Conservation (phyloP, 2,797 vertebrate genomes). For the Tamandua tetradactyla region DNA sequence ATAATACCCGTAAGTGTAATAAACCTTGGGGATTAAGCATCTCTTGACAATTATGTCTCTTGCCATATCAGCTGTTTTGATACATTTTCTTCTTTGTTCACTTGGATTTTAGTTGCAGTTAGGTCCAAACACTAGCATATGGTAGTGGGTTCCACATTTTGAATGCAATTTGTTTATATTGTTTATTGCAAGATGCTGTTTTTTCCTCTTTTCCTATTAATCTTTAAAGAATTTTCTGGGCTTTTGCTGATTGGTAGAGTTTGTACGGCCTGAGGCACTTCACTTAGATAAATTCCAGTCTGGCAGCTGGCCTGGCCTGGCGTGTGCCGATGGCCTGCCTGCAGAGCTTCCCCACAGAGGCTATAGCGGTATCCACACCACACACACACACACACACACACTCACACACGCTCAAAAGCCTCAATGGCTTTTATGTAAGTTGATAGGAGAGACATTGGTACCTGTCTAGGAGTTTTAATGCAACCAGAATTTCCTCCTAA, state of each 20-base stretch:
- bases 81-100: conserved; percentile 45
- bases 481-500: conserved; percentile 57
- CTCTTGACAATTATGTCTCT: conserved; percentile 38
- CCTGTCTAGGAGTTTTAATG: conserved; percentile 48
- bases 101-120: conserved; percentile 48
- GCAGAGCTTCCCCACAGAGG: no score
- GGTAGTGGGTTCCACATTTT: not conserved
- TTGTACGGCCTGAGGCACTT: not conserved
- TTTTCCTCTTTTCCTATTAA: not conserved
- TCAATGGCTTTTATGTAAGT: not conserved
- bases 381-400: no score
- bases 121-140: conserved; percentile 28
- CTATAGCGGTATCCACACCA: no score
- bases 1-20: conserved; percentile 43
- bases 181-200: not conserved
- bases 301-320: not conserved
- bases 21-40: conserved; percentile 26
- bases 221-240: not conserved
- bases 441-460: not conserved
- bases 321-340: not conserved
- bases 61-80: conserved; percentile 54
- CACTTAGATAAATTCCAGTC: not conserved
- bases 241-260: not conserved
- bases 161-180: conserved; percentile 10
- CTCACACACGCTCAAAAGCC: not conserved